Base-by-base conservation (phyloP, 2,113 vertebrate genomes). In the Erpornis zantholeuca region DNA sequence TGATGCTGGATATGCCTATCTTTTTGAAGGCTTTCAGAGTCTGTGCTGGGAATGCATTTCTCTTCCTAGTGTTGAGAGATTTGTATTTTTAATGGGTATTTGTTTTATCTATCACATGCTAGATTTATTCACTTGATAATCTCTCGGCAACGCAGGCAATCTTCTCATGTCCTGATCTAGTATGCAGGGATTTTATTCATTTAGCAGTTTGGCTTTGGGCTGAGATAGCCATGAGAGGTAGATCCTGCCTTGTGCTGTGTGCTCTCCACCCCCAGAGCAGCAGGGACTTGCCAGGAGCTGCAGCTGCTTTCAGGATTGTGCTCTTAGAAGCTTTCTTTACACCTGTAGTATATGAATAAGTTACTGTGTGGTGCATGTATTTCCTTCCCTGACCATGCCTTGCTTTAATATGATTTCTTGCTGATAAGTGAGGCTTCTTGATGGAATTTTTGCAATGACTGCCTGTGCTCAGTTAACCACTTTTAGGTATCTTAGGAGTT, bases 61-160 rank as follows among this genome's bases (percentile, higher is more conserved):
- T 96, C 66, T 92, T 93, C 84, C 71, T 59, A 59, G 49, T 73
- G 40, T 65, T 86, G 70, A 85, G 75, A 92, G 87, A 87, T 94
- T 96, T 94, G 40, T 94, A 69, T 94, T 97, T 95, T 96, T 95
- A 97, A 83, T 85, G 45, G 72, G 44, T 93, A 83, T 97, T 97
- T 97, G 84, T 97, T 97, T 96, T 95, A 93, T 75, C 94, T 82
- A 64, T 94, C 80, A 61, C 70, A 68, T 89, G 63, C 77, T 95
- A 88, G 95, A 95, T 88, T 93, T 93, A 94, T 90, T 95, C 78
- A 71, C 65, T 90, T 69, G 91, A 92, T 97, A 96, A 89, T 94
- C 94, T 94, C 72, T 72, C 72, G n/a, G 56, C 80, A 95, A 20
- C 0, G 5, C 47, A 56, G 61, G 73, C 70, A 68, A 33, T 94